Evolutionary conservation across 2,797 vertebrate genomes (phyloP).

Genomic region (Parauchenoglanis ngamensis): DNA sequence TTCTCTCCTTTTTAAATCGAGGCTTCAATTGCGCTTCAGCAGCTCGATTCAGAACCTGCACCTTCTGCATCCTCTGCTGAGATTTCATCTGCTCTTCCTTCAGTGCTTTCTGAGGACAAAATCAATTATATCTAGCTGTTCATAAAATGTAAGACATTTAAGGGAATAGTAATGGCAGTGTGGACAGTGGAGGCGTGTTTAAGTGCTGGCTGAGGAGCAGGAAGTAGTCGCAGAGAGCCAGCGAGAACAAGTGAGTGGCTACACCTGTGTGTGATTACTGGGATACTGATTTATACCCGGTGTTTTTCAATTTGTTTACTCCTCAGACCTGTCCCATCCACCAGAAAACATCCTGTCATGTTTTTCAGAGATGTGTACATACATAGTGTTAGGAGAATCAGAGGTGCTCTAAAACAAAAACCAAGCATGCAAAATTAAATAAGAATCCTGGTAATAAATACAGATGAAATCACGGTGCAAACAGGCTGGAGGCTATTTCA

Average conservation of each 20-base stretch:
- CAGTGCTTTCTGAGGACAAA: not conserved
- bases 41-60: not conserved
- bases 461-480: not conserved
- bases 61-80: not conserved
- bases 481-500: not conserved
- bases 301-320: not conserved
- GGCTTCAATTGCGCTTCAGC: not conserved
- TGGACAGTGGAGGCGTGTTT: not conserved
- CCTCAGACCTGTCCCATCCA: not conserved
- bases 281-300: not conserved
- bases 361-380: not conserved
- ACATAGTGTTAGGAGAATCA: not conserved
- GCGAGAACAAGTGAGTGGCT: not conserved
- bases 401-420: not conserved
- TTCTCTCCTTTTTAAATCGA: not conserved
- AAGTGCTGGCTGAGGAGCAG: not conserved
- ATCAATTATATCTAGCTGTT: not conserved
- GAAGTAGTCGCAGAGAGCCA: not conserved
- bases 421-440: not conserved
- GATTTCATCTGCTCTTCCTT: not conserved
- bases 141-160: not conserved
- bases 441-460: not conserved
- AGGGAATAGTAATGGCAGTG: not conserved
- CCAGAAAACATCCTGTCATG: not conserved
- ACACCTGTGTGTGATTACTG: not conserved